Evolutionary conservation across 1,140 invertebrate species (phyloP), one percentile per base, ranked within the genome.

Genomic region (Neodiprion pinetum): DNA sequence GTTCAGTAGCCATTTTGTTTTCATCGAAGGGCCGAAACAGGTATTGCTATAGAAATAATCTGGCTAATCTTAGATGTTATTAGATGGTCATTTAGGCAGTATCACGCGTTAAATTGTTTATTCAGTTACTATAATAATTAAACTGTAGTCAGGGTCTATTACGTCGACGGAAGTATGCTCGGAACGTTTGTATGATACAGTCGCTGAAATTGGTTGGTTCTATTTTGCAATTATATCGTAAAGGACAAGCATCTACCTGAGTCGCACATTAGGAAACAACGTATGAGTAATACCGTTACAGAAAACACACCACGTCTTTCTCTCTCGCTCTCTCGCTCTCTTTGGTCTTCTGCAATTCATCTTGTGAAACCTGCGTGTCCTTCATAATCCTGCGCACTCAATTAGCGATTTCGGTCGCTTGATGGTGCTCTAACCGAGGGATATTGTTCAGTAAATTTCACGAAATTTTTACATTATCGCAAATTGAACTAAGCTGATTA

Each of bases 1-100:
- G 67, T 65, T 81, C 81, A 86, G 85, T 86, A 80, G 85, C 87
- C 85, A 88, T 88, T 85, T 88, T 88, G 86, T 87, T 86, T 84
- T 80, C 84, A 76, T 82, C 82, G 48, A 75, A 81, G 78, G 81
- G 75, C 81, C 77, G 82, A 83, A 80, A 78, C 84, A 88, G 86
- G 86, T 88, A 88, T 86, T 86, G 82, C 77, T 73, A 80, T 72
- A 49, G 21, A 74, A 74, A 79, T 84, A 78, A 81, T 84, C 81
- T 73, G 76, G 53, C 78, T 84, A 79, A 78, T 72, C 81, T 78
- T 81, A 84, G 70, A 68, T 71, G 72, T 75, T 76, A 40, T 80
- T 77, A 76, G 70, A 53, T 50, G 61, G 70, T 70, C 71, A 76
- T 73, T 72, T 66, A 66, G 73, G 61, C 77, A 40, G 47, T 66